These are phyloP conservation scores for Leuctra nigra DNA, from an alignment of 2,888 invertebrate genomes.

Conservation along the genomic window DNA sequence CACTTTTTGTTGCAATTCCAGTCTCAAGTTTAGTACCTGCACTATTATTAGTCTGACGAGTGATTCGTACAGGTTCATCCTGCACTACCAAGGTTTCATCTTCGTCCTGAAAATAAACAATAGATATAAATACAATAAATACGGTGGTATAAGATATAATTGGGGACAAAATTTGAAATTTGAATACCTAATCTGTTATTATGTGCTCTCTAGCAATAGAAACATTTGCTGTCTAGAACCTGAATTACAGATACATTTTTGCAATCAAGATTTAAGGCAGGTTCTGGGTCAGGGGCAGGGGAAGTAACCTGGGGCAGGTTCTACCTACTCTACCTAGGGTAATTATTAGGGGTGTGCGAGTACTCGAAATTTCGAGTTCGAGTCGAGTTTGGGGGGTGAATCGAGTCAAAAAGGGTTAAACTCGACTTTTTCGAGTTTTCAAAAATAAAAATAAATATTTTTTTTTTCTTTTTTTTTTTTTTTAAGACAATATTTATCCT, in stretches of 20 bases:
- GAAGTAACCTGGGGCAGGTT: too few relatives aligned
- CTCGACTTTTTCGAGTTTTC: too few relatives aligned
- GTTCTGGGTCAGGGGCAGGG: too few relatives aligned
- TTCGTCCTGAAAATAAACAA: background rate
- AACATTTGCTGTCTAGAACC: too few relatives aligned
- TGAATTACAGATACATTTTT: too few relatives aligned
- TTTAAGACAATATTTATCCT: too few relatives aligned
- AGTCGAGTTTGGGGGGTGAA: background rate
- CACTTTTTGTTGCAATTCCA: background rate
- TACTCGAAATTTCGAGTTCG: background rate
- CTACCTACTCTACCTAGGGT: background rate
- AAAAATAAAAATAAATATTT: too few relatives aligned
- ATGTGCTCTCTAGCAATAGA: too few relatives aligned
- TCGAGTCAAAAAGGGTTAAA: too few relatives aligned
- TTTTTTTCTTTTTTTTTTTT: too few relatives aligned
- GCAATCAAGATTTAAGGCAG: too few relatives aligned
- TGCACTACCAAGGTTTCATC: slow-evolving; percentile 4
- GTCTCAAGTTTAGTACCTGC: background rate
- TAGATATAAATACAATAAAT: background rate
- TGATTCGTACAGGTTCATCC: background rate
- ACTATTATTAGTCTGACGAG: background rate
- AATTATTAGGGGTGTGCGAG: background rate
- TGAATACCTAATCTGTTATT: too few relatives aligned
- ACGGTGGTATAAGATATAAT: background rate
- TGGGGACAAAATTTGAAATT: background rate